Percentiles rank a stretch among this genome's conserved stretches.
Evolutionary conservation across 2,888 invertebrate species (phyloP).

Genomic region (Uropetala carovei): DNA sequence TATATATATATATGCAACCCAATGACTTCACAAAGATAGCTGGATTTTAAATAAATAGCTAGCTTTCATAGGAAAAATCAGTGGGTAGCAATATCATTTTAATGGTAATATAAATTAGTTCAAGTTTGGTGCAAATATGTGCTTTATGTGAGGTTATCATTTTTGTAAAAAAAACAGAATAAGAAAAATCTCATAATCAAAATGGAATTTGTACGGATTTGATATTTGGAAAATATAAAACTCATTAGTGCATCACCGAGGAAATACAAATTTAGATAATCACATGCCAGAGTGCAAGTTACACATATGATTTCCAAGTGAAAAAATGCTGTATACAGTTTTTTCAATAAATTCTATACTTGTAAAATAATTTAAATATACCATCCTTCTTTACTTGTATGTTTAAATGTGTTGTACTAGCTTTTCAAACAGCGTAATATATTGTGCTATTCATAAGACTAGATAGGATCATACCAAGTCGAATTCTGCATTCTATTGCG

Average conservation of each 20-base stretch:
- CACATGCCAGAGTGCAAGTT: too few species aligned
- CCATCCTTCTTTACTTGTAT: not conserved
- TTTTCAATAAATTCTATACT: not conserved
- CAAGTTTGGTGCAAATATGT: too few species aligned
- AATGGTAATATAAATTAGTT: not conserved
- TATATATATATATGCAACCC: too few species aligned
- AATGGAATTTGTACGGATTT: too few species aligned
- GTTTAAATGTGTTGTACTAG: not conserved
- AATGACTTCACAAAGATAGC: not conserved
- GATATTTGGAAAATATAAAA: too few species aligned
- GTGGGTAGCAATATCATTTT: not conserved
- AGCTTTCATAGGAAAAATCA: not conserved
- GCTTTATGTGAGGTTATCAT: too few species aligned
- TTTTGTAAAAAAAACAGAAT: too few species aligned
- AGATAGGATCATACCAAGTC: slow-evolving; percentile 33
- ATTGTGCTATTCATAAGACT: slow-evolving; percentile 36
- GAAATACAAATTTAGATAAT: too few species aligned
- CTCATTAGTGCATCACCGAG: too few species aligned
- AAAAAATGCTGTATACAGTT: slow-evolving; percentile 26
- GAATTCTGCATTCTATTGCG: not conserved
- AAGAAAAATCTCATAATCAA: too few species aligned
- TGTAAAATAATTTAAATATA: slow-evolving; percentile 13
- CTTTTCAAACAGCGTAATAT: not conserved
- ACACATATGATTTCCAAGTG: too few species aligned
- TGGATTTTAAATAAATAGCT: not conserved